phyloP scores from a whole-genome alignment of 2,888 invertebrate genomes.

The Rapana venosa region DNA sequence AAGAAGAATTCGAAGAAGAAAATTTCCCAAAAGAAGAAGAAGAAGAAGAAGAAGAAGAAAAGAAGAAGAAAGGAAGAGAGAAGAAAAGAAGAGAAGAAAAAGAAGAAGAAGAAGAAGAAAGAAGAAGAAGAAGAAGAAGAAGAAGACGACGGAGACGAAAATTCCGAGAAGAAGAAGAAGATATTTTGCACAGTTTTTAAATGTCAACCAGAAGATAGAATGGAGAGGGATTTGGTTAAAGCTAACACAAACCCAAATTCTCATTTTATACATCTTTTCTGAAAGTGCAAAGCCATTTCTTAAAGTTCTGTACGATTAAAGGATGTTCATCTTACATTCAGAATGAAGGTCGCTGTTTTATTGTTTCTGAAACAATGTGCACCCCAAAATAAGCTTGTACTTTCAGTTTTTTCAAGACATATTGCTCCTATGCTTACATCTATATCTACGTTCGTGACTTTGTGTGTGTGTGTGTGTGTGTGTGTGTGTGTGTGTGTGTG shows the following conservation, averaged over 20 bases:
- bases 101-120: constrained; percentile 15
- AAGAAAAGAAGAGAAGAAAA: background rate
- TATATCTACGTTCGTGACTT: no score
- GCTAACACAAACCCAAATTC: no score
- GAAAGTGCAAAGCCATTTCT: no score
- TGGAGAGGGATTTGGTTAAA: no score
- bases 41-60: background rate
- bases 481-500: constrained; percentile 19
- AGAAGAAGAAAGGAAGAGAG: background rate
- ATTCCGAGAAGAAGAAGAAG: background rate
- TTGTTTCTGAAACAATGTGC: background rate
- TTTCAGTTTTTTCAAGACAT: background rate
- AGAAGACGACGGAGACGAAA: constrained; percentile 26
- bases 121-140: background rate
- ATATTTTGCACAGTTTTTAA: no score
- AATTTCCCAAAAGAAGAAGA: background rate
- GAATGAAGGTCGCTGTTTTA: no score
- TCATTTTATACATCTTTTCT: no score
- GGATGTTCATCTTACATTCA: no score
- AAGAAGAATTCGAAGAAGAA: background rate
- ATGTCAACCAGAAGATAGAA: background rate
- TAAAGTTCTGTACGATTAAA: no score
- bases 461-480: background rate
- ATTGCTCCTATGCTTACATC: no score
- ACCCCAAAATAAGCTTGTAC: background rate